phyloP scores from a whole-genome alignment of 2,113 vertebrate genomes.

The Centrocercus urophasianus region DNA sequence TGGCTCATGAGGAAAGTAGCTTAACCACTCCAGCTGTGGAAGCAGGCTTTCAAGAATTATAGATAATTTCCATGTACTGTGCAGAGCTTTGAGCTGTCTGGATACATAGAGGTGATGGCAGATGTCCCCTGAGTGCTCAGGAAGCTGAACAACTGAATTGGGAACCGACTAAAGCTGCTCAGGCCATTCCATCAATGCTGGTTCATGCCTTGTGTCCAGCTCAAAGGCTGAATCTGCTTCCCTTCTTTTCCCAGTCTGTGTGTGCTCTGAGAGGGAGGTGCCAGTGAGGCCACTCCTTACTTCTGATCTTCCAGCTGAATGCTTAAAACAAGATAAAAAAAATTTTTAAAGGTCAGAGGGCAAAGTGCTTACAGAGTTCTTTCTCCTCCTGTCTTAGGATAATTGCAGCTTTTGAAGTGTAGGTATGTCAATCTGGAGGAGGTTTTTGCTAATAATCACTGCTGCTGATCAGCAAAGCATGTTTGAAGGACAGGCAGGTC shows the following conservation, averaged over 20 bases:
- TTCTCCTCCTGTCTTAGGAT: neutral
- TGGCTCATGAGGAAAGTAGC: neutral
- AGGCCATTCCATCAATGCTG: neutral
- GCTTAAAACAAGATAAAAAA: neutral
- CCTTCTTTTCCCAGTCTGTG: neutral
- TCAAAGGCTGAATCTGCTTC: neutral
- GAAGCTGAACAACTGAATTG: neutral
- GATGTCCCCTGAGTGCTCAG: neutral
- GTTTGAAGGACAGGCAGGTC: neutral
- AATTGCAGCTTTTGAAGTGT: constrained; percentile 44
- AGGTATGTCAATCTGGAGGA: neutral
- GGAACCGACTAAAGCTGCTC: neutral
- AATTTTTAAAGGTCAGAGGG: neutral
- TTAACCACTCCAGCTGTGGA: neutral
- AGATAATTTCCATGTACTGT: neutral
- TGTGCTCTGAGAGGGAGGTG: neutral
- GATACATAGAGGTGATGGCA: neutral
- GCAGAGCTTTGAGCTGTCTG: neutral
- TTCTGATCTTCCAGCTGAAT: neutral
- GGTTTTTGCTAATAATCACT: neutral
- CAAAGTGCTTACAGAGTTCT: neutral
- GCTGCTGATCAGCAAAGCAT: neutral
- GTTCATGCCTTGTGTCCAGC: neutral
- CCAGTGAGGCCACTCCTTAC: neutral
- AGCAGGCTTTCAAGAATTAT: neutral